A percentile compares a stretch with the other conserved stretches of the same genome.
Conservation (phyloP, 1,140 invertebrate genomes). For the Brachystomella parvula region DNA sequence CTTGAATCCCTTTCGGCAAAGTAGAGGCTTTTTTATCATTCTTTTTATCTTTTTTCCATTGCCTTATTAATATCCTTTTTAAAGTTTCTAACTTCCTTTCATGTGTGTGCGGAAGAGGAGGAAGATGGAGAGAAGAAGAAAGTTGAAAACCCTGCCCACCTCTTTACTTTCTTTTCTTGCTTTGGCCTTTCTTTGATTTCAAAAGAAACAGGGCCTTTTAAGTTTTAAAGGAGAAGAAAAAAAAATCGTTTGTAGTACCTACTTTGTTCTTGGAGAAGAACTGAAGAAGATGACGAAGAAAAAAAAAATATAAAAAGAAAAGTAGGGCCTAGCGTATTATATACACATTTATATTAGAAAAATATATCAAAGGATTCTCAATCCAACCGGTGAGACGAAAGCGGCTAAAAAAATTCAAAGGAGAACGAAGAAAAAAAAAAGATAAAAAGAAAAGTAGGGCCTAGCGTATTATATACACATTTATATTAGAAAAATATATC, state of each 20-base stretch:
- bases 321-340: background rate
- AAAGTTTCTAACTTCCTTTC: conserved; percentile 5
- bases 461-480: conserved; percentile 3
- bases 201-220: conserved; percentile 11
- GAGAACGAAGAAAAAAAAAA: conserved; percentile 2
- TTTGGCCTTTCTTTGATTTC: conserved; percentile 9
- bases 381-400: background rate
- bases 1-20: conserved; percentile 11
- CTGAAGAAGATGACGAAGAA: too few relatives aligned
- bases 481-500: conserved; percentile 9
- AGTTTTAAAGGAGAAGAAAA: background rate
- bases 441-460: background rate
- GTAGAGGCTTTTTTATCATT: background rate
- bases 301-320: background rate
- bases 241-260: conserved; percentile 12
- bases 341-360: conserved; percentile 12
- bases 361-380: conserved; percentile 3
- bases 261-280: conserved; percentile 3
- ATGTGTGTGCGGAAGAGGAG: too few relatives aligned
- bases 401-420: too few relatives aligned
- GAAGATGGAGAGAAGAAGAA: too few relatives aligned
- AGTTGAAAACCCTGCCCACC: background rate
- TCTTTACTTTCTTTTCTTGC: background rate
- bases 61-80: conserved; percentile 10
- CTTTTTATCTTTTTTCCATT: conserved; percentile 4